phyloP scores from a whole-genome alignment of 2,888 invertebrate species.

The Parnassius glacialis region DNA sequence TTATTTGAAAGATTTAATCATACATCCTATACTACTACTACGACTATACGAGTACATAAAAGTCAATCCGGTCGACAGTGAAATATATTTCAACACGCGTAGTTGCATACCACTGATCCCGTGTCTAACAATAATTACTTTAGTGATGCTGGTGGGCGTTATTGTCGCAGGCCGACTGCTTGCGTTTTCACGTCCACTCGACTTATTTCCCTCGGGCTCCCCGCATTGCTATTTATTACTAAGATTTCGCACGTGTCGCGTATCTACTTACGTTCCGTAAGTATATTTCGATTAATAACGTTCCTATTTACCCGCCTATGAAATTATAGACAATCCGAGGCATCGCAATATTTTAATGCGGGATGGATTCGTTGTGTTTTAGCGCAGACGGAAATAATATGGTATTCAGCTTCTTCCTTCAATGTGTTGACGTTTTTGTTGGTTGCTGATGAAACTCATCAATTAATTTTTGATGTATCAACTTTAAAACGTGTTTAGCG shows the following conservation, averaged over 20 bases:
- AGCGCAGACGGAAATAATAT: neutral
- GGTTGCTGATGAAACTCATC: too few relatives aligned
- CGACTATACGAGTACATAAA: too few relatives aligned
- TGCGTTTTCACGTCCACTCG: slow-evolving; percentile 48
- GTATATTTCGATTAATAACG: slow-evolving; percentile 28
- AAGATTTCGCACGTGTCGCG: slow-evolving; percentile 48
- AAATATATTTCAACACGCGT: slow-evolving; percentile 41
- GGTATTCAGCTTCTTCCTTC: slow-evolving; percentile 1
- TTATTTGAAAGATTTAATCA: neutral
- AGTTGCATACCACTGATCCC: slow-evolving; percentile 41
- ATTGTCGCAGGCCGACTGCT: slow-evolving; percentile 46
- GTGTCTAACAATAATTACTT: slow-evolving; percentile 69
- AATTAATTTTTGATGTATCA: too few relatives aligned
- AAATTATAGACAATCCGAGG: slow-evolving; percentile 24
- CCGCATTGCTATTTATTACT: slow-evolving; percentile 52
- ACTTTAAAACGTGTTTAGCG: too few relatives aligned
- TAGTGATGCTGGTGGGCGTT: slow-evolving; percentile 44
- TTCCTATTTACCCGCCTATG: slow-evolving; percentile 22
- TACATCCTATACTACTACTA: too few relatives aligned
- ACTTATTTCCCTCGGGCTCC: slow-evolving; percentile 49
- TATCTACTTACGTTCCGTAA: slow-evolving; percentile 37
- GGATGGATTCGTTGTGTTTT: neutral
- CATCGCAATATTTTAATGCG: slow-evolving; percentile 23
- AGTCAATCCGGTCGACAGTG: slow-evolving; percentile 4
- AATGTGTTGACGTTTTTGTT: too few relatives aligned